Conservation (phyloP, 2,113 vertebrate species). For the Fulica atra region DNA sequence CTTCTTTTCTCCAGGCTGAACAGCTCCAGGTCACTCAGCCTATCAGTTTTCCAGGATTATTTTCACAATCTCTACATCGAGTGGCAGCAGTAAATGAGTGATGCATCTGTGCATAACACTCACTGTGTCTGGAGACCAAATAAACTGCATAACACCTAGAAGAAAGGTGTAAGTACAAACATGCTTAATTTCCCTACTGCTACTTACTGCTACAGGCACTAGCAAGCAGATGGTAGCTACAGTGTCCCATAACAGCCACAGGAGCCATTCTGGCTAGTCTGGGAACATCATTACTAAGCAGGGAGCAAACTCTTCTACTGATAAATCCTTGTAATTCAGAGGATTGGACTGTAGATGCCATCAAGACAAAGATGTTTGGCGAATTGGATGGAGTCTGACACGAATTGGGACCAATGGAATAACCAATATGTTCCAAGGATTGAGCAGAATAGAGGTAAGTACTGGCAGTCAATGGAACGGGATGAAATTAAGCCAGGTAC, state of each 20-base stretch:
- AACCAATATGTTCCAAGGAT: neutral
- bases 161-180: neutral
- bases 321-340: neutral
- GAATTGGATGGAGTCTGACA: too few relatives aligned
- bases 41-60: neutral
- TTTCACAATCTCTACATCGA: neutral
- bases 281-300: neutral
- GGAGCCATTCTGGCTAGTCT: neutral
- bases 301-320: neutral
- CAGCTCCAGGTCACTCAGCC: too few relatives aligned
- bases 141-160: neutral
- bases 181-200: neutral
- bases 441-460: neutral
- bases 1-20: too few relatives aligned
- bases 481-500: neutral
- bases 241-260: rapidly evolving
- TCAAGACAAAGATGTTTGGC: neutral
- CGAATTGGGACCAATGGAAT: neutral
- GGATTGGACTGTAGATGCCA: neutral
- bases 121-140: neutral
- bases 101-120: neutral
- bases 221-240: neutral
- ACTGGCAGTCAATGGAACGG: neutral
- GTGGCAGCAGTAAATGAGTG: neutral
- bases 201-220: neutral